Percentiles rank a stretch among this genome's conserved stretches.
These are phyloP conservation scores for Lycodopsis pacificus DNA, from an alignment of 2,797 vertebrate genomes.

Conservation along the genomic window DNA sequence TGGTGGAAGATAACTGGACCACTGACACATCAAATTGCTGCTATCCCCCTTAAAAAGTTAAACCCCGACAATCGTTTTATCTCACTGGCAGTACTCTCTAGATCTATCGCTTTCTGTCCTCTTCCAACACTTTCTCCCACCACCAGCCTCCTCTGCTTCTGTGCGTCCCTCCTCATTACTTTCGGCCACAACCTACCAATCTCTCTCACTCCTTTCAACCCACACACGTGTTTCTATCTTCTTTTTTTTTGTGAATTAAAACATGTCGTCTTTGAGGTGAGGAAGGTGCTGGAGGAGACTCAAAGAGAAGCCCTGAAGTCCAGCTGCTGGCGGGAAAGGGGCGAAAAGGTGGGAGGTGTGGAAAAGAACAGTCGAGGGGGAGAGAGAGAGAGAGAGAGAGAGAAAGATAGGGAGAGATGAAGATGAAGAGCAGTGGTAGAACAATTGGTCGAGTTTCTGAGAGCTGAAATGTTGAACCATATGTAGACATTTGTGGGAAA, in stretches of 20 bases:
- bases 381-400: neutral
- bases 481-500: constrained; percentile 20
- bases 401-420: neutral
- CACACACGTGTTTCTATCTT: constrained; percentile 18
- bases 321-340: neutral
- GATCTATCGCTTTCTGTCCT: constrained; percentile 24
- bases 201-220: constrained; percentile 31
- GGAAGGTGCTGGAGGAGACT: constrained; percentile 8
- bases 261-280: constrained; percentile 37
- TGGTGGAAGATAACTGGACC: constrained; percentile 27
- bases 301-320: constrained; percentile 17
- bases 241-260: constrained; percentile 34
- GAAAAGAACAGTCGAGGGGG: neutral
- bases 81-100: constrained; percentile 15
- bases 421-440: neutral
- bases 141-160: constrained; percentile 25
- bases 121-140: constrained; percentile 10
- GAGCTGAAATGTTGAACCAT: constrained; percentile 12
- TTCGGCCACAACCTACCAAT: constrained; percentile 28
- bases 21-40: constrained; percentile 40
- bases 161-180: constrained; percentile 38
- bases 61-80: constrained; percentile 35
- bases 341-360: neutral
- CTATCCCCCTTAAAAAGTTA: constrained; percentile 35
- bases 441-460: constrained; percentile 9